Base-by-base conservation (phyloP, 2,797 vertebrate genomes). In the Nasua narica region DNA sequence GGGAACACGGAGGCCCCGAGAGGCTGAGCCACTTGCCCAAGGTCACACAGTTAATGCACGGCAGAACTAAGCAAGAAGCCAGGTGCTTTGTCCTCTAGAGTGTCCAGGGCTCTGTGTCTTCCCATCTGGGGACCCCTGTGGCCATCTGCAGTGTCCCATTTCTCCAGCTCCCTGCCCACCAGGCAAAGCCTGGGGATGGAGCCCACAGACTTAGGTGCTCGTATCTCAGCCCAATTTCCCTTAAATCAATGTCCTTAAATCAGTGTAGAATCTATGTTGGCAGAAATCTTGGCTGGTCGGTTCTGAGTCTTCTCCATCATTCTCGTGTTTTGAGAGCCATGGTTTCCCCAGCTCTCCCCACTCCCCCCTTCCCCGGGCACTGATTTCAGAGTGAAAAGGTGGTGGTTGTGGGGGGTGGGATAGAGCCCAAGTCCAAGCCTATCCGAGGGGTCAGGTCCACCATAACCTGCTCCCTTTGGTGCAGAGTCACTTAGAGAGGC, bases 401-500 rank as follows among this genome's bases (percentile, higher is more conserved):
- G 18, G 29, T 2, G 13, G 35, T 11, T 12, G 6, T 13, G 1
- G 25, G 3, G 37, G 11, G 1, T 32, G 40, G 3, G 7, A 23
- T 4, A 25, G 16, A 72, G 84, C 37, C 82, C 27, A 62, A 58
- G 69, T 52, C 56, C 52, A 3, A 1, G 35, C 58, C 25, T 67
- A 4, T 48, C 76, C 21, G 10, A 48, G 8, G 5, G 32, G 23
- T 5, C 32, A 16, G 6, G 2, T 25, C 46, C 58, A 10, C 12
- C 25, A 48, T 18, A 7, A 70, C 60, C 2, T 25, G 62, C 18
- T 46, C 18, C 25, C 40, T 56, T 56, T 27, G 46, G 50, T 18
- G 10, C 14, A 56, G 84, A n/a, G 37, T 1, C 0, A 15, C 37
- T 69, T 40, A 23, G n/a, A 56, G 32, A 6, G 15, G 23, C 0